Conservation (phyloP, 2,797 vertebrate species). For the Steatocranus sp. region DNA sequence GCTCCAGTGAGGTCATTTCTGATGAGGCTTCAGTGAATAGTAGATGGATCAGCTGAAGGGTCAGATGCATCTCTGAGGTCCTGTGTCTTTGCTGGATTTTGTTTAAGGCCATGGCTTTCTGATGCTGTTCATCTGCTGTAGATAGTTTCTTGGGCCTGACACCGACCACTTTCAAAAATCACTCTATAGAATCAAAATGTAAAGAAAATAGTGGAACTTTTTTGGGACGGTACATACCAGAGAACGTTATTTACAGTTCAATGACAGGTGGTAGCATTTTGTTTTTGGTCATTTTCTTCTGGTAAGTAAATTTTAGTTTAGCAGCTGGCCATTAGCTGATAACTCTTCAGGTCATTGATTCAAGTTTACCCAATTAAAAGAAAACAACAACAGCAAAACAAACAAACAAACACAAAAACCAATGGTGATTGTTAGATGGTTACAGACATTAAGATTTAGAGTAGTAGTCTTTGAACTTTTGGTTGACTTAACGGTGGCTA, state of each 20-base stretch:
- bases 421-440: neutral
- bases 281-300: neutral
- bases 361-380: neutral
- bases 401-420: neutral
- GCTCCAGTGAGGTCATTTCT: neutral
- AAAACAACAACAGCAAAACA: neutral
- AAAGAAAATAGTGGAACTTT: neutral
- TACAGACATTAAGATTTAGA: neutral
- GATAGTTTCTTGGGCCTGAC: neutral
- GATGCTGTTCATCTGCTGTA: neutral
- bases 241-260: accelerated
- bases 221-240: neutral
- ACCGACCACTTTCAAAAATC: neutral
- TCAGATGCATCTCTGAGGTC: neutral
- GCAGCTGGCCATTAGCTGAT: neutral
- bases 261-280: neutral
- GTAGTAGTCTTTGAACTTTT: neutral
- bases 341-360: neutral
- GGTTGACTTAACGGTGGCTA: neutral
- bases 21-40: neutral
- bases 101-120: neutral
- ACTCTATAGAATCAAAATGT: neutral
- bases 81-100: neutral
- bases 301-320: neutral
- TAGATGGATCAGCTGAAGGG: neutral